Evolutionary conservation across 1,140 invertebrate species (phyloP).

Genomic region (Lepidurus packardi): DNA sequence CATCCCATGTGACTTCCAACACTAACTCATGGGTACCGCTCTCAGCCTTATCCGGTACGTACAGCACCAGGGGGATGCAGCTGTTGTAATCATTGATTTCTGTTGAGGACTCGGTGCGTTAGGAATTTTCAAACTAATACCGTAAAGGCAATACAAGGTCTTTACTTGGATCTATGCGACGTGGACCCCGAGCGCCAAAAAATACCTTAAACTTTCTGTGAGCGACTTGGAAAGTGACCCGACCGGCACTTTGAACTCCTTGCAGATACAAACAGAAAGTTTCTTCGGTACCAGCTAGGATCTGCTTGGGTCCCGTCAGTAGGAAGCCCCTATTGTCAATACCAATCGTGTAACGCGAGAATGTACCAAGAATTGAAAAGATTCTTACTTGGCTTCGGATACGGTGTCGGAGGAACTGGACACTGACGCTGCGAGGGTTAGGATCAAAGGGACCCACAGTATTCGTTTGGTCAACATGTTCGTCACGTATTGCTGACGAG

Average conservation of each 20-base stretch:
- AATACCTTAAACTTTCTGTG: neutral
- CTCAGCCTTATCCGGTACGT: neutral
- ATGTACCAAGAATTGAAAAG: neutral
- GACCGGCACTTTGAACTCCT: conserved; percentile 46
- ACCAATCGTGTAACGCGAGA: neutral
- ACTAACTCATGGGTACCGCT: neutral
- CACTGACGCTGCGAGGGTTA: neutral
- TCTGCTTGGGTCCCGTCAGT: conserved; percentile 46
- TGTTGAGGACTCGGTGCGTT: conserved; percentile 45
- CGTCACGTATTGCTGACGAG: neutral
- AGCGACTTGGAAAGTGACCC: conserved; percentile 43
- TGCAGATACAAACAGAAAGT: conserved; percentile 47
- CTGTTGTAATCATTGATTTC: conserved; percentile 44
- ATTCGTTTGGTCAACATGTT: neutral
- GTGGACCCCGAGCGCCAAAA: neutral
- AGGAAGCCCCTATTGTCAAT: conserved; percentile 43
- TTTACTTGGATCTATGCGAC: conserved; percentile 10
- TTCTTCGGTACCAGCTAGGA: conserved; percentile 46
- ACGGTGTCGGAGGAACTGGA: too few species aligned
- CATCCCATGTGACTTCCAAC: conserved; percentile 49
- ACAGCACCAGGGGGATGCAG: conserved; percentile 44
- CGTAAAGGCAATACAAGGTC: neutral
- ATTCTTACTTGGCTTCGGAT: neutral
- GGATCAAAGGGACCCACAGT: neutral
- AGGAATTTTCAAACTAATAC: conserved; percentile 37